Base-by-base conservation (phyloP, 2,888 invertebrate species). In the Mythimna ferrago region DNA sequence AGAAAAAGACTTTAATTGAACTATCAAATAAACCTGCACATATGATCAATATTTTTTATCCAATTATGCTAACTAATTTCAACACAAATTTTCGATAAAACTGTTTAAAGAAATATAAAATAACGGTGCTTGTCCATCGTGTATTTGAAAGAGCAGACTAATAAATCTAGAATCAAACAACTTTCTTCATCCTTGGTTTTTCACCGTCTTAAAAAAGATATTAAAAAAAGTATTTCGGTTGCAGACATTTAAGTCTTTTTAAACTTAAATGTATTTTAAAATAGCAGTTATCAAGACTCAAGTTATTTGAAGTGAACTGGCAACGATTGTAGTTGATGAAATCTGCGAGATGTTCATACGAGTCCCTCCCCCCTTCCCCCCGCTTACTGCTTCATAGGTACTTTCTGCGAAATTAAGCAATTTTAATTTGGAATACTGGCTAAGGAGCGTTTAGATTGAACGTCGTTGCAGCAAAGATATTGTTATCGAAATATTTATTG, bases 381-480 rank as follows among this genome's bases (percentile, higher is more conserved):
- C 66, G 63, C 16, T 10, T 11, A 65, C 69, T 76, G 77, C 70
- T 74, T 60, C 73, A 73, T 21, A 60, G 61, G 61, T 85, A 81
- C 84, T 78, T 78, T 86, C 78, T 86, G 85, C 77, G 82, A 85
- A 88, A 89, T 90, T 91, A 88, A 88, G 81, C 87, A 89, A 89
- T 91, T 92, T 91, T 92, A 91, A 92, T 91, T 90, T 88, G 84
- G 81, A 86, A 86, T 86, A 66, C 19, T 60, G 38, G 38, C 75
- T 75, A 84, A 81, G 79, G 66, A 54, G 41, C 19, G 64, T 67
- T 58, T 54, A 65, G n/a, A 81, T 41, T 0, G 6, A 53, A 56
- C 5, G 21, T 4, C 10, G 2, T 9, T 14, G 21, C 16, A 48
- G 4, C 35, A 26, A 38, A 4, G n/a, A 53, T 6, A 56, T 21